phyloP scores from a whole-genome alignment of 2,888 invertebrate genomes.

The Patella depressa region DNA sequence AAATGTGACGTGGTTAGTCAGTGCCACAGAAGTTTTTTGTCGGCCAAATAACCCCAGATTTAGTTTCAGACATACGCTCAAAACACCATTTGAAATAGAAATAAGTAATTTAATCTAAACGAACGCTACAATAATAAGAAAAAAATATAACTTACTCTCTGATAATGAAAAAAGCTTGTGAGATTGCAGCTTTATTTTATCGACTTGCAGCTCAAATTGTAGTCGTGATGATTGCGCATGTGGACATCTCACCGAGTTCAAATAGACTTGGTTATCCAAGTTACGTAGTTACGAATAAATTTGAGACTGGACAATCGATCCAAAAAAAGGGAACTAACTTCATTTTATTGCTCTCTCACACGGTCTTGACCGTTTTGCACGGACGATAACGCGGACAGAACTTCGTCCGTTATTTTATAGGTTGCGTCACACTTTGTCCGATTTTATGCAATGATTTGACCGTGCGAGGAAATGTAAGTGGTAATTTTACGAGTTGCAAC shows the following conservation, averaged over 20 bases:
- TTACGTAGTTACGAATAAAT: no score
- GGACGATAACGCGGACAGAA: no score
- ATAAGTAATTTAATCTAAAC: conserved; percentile 8
- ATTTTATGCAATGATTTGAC: conserved; percentile 10
- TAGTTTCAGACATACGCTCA: conserved; percentile 1
- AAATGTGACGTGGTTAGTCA: background rate
- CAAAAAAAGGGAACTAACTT: no score
- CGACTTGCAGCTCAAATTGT: conserved; percentile 1
- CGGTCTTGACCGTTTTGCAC: no score
- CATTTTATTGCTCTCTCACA: no score
- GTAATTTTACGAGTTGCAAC: no score
- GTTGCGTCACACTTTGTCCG: conserved; percentile 8
- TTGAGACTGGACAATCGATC: background rate
- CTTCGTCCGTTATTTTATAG: background rate
- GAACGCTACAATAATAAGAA: conserved; percentile 13
- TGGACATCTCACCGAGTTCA: no score
- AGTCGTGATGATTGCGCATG: background rate
- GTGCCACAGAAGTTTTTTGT: conserved; percentile 6
- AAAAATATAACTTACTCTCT: conserved; percentile 10
- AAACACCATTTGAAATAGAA: background rate
- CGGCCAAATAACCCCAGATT: conserved; percentile 11
- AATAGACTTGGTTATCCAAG: no score
- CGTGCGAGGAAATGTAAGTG: background rate
- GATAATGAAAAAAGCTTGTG: conserved; percentile 1
- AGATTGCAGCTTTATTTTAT: background rate